phyloP scores from a whole-genome alignment of 2,797 vertebrate genomes.

The Notamacropus eugenii region DNA sequence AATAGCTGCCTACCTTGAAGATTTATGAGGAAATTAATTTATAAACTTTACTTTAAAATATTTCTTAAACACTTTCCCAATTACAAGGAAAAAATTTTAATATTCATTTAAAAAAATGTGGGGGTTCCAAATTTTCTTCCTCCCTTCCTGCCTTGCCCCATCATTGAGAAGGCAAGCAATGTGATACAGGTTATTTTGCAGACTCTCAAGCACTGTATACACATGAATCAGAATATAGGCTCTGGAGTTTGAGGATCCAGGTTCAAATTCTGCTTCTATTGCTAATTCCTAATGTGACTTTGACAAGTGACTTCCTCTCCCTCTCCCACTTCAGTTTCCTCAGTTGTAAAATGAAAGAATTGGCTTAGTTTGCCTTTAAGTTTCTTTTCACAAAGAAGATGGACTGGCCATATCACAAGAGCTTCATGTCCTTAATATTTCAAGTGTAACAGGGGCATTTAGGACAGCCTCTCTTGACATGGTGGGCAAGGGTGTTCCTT shows the following conservation, averaged over 20 bases:
- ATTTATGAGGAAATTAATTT: not conserved
- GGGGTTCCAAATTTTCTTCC: not conserved
- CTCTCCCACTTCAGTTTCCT: not conserved
- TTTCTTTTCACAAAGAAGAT: not conserved
- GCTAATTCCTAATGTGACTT: not conserved
- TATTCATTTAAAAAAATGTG: not conserved
- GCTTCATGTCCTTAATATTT: not conserved
- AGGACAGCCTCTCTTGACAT: too few species aligned
- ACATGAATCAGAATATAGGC: not conserved
- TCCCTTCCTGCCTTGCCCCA: not conserved
- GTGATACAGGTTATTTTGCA: not conserved
- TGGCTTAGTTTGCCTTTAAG: not conserved
- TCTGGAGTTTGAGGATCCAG: not conserved
- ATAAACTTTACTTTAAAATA: not conserved
- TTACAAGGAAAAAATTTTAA: not conserved
- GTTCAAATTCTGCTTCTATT: not conserved
- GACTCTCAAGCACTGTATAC: not conserved
- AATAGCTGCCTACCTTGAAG: not conserved
- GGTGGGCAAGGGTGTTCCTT: too few species aligned
- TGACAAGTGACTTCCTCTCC: not conserved
- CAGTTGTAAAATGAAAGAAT: not conserved
- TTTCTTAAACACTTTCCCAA: not conserved
- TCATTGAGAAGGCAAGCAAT: not conserved
- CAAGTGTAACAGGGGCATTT: too few species aligned
- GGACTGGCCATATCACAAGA: not conserved